Percentiles rank a stretch among this genome's conserved stretches.
Evolutionary conservation across 2,113 vertebrate species (phyloP).

Genomic region (Sardina pilchardus): DNA sequence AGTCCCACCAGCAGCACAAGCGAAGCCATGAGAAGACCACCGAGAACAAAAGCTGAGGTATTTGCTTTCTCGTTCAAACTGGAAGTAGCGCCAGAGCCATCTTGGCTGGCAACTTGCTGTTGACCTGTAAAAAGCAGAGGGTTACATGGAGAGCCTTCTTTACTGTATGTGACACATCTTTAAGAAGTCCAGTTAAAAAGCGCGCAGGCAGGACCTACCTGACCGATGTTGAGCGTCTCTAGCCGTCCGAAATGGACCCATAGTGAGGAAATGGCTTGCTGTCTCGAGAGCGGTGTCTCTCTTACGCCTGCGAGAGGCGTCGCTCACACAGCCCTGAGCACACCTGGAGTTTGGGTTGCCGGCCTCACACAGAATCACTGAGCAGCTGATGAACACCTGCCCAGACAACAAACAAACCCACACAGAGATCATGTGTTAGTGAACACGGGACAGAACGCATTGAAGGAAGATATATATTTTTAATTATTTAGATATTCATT

Average conservation of each 20-base stretch:
- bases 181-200: neutral
- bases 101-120: neutral
- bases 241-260: slow-evolving; percentile 49
- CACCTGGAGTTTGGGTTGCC: slow-evolving; percentile 45
- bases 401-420: neutral
- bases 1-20: slow-evolving; percentile 40
- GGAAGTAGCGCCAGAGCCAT: neutral
- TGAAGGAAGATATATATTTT: neutral
- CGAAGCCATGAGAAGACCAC: slow-evolving; percentile 14
- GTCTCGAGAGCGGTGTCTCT: slow-evolving; percentile 33
- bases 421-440: neutral
- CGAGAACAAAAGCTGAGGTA: slow-evolving; percentile 48
- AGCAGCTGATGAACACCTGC: slow-evolving; percentile 52
- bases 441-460: neutral
- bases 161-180: neutral
- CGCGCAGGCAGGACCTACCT: neutral
- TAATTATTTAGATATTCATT: too few relatives aligned
- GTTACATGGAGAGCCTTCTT: neutral
- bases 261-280: slow-evolving; percentile 41
- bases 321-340: slow-evolving; percentile 38
- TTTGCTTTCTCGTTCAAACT: neutral
- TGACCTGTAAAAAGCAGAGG: neutral
- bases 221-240: neutral
- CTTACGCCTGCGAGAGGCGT: slow-evolving; percentile 13
- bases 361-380: slow-evolving; percentile 46